phyloP scores from a whole-genome alignment of 2,113 vertebrate species.

The Sialia sialis region DNA sequence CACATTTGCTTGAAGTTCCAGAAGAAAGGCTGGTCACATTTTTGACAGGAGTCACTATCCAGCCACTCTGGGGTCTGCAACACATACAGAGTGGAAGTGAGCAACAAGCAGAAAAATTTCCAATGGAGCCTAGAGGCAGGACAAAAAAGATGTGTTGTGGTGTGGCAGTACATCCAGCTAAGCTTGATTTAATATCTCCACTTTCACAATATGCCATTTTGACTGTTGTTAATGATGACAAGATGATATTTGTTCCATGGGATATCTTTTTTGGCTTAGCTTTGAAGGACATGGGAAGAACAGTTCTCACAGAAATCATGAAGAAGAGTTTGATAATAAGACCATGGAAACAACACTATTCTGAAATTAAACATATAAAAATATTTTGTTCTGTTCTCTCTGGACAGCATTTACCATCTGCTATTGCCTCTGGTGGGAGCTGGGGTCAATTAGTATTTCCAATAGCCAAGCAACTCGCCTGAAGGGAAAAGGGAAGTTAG shows the following conservation, averaged over 20 bases:
- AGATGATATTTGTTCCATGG: background rate
- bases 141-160: background rate
- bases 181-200: background rate
- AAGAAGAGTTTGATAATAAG: background rate
- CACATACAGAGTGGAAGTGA: background rate
- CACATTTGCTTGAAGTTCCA: conserved; percentile 99
- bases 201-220: background rate
- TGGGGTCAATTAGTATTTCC: background rate
- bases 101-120: background rate
- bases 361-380: background rate
- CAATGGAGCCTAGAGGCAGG: background rate
- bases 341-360: background rate
- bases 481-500: background rate
- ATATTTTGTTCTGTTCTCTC: background rate
- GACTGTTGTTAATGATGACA: background rate
- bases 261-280: background rate
- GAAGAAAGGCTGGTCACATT: conserved; percentile 98
- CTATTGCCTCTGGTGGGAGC: background rate
- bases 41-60: conserved; percentile 98
- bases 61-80: conserved; percentile 94
- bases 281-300: background rate
- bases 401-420: background rate
- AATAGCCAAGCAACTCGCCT: background rate
- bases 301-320: background rate
- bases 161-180: background rate